Base-by-base conservation (phyloP, 2,888 invertebrate genomes). In the Eilema caniola region DNA sequence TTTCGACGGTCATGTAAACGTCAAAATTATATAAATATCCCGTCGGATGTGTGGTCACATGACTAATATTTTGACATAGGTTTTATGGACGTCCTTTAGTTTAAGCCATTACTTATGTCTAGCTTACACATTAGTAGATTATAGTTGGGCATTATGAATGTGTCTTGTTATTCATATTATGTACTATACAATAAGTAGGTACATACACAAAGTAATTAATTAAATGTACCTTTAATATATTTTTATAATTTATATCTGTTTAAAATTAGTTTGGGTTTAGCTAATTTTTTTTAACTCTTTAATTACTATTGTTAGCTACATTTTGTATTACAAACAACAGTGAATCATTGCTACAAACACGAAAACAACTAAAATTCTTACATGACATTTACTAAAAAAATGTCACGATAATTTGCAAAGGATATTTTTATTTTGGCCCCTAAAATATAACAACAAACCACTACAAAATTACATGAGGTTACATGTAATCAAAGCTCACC, bases 21-120 rank as follows among this genome's bases (percentile, higher is more conserved):
- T 91, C 91, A 92, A 89, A 91, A 89, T 86, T 90, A 85, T 88
- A 92, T 85, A 90, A 85, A 90, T 88, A 79, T 79, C 78, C 84
- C 76, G 79, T 80, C 87, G 82, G 81, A 83, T 84, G 78, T 86
- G 82, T 84, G 82, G 81, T 79, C 81, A 81, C 69, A 80, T 86
- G 83, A 87, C 80, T 85, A 87, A 86, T 88, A 85, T 84, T 85
- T 83, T 85, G 85, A 86, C 85, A 82, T 77, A 73, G 73, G 77
- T 71, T 74, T 80, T 81, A 82, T 76, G 79, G 78, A 80, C 72
- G 75, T 73, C 77, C 69, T 76, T 78, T 73, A 78, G 60, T 69
- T 59, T 73, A 69, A 76, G 70, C 66, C 75, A 74, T 78, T 71
- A 81, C 75, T 72, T 69, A 71, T 67, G 53, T 37, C 62, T 73